These are phyloP conservation scores for Boloria euphrosyne DNA, from an alignment of 2,888 invertebrate species.

Conservation along the genomic window DNA sequence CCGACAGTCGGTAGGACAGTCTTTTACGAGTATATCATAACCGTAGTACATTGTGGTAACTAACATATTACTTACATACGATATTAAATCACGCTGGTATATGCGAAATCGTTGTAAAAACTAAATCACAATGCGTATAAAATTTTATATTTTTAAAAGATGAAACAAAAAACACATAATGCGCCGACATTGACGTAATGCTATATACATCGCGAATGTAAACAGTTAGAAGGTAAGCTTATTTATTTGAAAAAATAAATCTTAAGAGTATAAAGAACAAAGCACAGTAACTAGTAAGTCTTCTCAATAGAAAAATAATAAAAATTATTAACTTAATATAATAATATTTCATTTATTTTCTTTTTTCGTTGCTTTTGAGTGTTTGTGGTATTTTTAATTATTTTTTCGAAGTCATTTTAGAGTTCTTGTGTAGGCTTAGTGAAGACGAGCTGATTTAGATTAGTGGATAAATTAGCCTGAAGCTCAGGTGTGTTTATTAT, in stretches of 20 bases:
- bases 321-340: no score
- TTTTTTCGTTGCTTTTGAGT: no score
- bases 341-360: no score
- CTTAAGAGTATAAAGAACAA: not conserved
- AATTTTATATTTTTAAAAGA: not conserved
- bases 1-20: slow-evolving; percentile 4
- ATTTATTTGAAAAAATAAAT: not conserved
- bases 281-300: not conserved
- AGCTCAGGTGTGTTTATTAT: no score
- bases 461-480: no score
- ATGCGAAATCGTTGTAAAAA: not conserved
- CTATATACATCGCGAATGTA: not conserved
- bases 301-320: slow-evolving; percentile 2
- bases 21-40: slow-evolving; percentile 7
- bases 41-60: not conserved
- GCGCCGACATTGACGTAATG: slow-evolving; percentile 3
- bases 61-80: slow-evolving; percentile 11
- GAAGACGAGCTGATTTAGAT: no score
- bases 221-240: not conserved
- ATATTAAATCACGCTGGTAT: slow-evolving; percentile 4
- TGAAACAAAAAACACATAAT: not conserved
- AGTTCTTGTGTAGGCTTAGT: no score
- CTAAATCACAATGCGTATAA: not conserved
- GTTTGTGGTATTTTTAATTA: no score
- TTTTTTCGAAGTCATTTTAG: no score